Conservation (phyloP, 53 echinoderm and acorn worm genomes). For the Apostichopus leukothele region DNA sequence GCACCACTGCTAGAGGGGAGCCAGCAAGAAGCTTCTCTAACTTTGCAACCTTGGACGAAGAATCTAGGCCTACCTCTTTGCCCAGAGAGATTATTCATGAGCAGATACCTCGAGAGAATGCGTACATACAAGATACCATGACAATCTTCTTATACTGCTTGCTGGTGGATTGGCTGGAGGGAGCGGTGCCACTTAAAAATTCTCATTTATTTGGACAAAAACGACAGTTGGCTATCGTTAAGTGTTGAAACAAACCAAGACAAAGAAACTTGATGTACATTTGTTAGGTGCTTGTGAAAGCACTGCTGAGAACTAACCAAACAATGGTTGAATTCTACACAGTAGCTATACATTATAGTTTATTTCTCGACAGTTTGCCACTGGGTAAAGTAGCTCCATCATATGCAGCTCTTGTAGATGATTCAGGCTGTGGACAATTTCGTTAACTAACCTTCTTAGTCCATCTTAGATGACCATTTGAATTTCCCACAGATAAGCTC, state of each 20-base stretch:
- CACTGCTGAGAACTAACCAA: background rate
- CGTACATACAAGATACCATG: background rate
- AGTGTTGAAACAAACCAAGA: conserved; percentile 28
- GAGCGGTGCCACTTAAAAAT: background rate
- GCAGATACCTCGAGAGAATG: background rate
- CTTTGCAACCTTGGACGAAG: background rate
- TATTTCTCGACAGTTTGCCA: too few relatives aligned
- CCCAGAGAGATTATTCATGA: background rate
- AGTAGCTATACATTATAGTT: too few relatives aligned
- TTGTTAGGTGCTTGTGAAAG: conserved; percentile 16
- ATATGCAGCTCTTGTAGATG: too few relatives aligned
- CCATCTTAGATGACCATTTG: too few relatives aligned
- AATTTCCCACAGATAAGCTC: too few relatives aligned
- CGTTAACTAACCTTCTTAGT: too few relatives aligned
- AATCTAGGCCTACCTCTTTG: background rate
- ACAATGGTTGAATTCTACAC: background rate
- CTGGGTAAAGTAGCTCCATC: too few relatives aligned
- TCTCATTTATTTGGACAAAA: background rate
- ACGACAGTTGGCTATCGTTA: background rate
- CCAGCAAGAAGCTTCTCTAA: background rate
- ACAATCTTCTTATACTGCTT: background rate
- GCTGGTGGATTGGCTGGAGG: background rate
- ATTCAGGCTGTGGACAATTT: too few relatives aligned
- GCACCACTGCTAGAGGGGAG: background rate
- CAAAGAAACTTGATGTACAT: conserved; percentile 16